Percentiles rank a stretch among this genome's conserved stretches.
phyloP scores from a whole-genome alignment of 2,113 vertebrate genomes.

The Acanthisitta chloris region DNA sequence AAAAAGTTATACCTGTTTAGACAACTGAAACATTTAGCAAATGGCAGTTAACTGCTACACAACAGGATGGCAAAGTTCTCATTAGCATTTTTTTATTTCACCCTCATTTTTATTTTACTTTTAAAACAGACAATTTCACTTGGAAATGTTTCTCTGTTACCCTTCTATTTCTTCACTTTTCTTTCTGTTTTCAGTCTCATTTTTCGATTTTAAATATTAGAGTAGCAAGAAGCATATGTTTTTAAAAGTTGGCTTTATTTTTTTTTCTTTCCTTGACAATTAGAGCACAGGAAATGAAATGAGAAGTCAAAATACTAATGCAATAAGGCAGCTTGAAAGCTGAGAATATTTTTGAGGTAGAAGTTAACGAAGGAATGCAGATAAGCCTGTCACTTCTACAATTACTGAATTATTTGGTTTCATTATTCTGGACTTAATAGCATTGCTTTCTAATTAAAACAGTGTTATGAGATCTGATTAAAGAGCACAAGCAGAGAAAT shows the following conservation, averaged over 20 bases:
- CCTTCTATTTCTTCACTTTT: background rate
- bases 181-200: background rate
- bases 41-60: background rate
- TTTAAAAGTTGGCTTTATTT: background rate
- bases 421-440: background rate
- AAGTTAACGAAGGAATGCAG: background rate
- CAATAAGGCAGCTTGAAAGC: background rate
- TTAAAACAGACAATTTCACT: background rate
- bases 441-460: background rate
- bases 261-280: background rate
- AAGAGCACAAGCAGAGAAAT: background rate
- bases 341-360: background rate
- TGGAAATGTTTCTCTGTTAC: background rate
- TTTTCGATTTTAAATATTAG: background rate
- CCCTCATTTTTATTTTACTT: background rate
- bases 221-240: background rate
- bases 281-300: background rate
- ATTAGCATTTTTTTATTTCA: background rate
- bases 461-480: background rate
- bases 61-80: background rate
- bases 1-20: background rate
- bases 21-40: background rate
- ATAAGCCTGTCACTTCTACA: background rate
- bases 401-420: slow-evolving; percentile 3
- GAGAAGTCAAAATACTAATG: background rate